These are phyloP conservation scores for Muschampia staudingeri DNA, from an alignment of 2,888 invertebrate species.

Conservation along the genomic window DNA sequence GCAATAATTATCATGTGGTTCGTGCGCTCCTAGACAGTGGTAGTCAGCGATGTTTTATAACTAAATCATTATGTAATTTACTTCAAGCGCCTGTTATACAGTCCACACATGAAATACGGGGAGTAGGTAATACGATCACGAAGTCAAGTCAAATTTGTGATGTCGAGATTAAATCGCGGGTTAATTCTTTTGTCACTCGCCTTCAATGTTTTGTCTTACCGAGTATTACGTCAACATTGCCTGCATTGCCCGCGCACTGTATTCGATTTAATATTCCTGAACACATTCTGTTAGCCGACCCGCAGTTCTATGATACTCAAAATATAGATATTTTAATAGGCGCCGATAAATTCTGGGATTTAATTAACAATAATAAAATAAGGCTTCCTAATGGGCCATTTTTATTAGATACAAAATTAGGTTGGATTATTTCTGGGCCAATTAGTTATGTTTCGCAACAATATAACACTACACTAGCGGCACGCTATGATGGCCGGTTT, in stretches of 20 bases:
- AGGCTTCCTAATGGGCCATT: background rate
- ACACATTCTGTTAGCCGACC: slow-evolving; percentile 5
- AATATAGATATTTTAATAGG: slow-evolving; percentile 55
- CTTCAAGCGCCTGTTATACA: slow-evolving; percentile 54
- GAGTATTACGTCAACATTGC: background rate
- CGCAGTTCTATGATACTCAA: slow-evolving; percentile 32
- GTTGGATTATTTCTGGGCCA: slow-evolving; percentile 50
- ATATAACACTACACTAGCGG: too few species aligned
- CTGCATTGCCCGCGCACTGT: background rate
- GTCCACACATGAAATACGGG: slow-evolving; percentile 59
- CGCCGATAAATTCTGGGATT: slow-evolving; percentile 53
- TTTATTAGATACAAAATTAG: slow-evolving; percentile 44
- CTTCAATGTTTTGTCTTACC: background rate
- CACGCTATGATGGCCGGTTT: too few species aligned
- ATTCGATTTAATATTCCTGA: background rate
- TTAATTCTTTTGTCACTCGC: background rate
- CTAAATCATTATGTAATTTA: slow-evolving; percentile 48
- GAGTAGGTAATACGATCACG: slow-evolving; percentile 50
- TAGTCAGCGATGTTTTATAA: slow-evolving; percentile 53
- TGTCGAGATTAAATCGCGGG: slow-evolving; percentile 34
- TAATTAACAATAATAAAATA: slow-evolving; percentile 36
- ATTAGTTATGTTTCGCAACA: too few species aligned
- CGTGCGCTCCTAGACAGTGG: background rate
- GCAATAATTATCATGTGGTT: background rate
- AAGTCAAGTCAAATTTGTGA: slow-evolving; percentile 53